Evolutionary conservation across 2,113 vertebrate species (phyloP).

Genomic region (Rhipidura dahli): DNA sequence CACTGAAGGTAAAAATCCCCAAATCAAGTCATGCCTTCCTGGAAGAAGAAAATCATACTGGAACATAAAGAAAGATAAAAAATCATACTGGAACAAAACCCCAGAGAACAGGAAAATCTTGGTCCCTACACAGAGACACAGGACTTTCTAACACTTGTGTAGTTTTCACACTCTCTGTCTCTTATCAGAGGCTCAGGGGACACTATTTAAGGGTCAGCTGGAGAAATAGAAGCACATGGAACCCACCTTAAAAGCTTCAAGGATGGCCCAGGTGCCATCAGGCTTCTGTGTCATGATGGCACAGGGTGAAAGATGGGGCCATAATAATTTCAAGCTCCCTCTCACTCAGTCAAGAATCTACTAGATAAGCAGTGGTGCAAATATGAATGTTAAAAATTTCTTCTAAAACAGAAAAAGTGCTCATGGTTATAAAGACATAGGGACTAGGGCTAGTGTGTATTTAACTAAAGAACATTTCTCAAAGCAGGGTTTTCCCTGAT

Average conservation of each 20-base stretch:
- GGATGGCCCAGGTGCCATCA: neutral
- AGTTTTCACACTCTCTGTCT: neutral
- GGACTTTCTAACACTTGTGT: neutral
- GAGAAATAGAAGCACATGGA: accelerated
- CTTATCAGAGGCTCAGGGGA: neutral
- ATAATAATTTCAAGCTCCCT: neutral
- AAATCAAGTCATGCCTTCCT: neutral
- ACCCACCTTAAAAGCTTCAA: accelerated
- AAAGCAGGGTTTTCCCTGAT: neutral
- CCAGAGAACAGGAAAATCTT: neutral
- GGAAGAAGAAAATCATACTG: neutral
- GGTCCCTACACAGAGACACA: neutral
- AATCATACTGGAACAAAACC: neutral
- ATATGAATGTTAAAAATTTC: neutral
- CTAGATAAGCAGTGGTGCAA: neutral
- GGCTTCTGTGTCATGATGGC: neutral
- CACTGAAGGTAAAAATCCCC: neutral
- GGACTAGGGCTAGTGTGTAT: accelerated
- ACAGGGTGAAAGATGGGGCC: neutral
- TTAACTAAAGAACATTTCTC: neutral
- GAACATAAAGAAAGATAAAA: neutral
- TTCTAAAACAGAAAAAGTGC: neutral
- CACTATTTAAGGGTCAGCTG: neutral
- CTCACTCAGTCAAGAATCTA: neutral
- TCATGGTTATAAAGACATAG: neutral